phyloP scores from a whole-genome alignment of 2,888 invertebrate genomes.

The Cryptops parisi region DNA sequence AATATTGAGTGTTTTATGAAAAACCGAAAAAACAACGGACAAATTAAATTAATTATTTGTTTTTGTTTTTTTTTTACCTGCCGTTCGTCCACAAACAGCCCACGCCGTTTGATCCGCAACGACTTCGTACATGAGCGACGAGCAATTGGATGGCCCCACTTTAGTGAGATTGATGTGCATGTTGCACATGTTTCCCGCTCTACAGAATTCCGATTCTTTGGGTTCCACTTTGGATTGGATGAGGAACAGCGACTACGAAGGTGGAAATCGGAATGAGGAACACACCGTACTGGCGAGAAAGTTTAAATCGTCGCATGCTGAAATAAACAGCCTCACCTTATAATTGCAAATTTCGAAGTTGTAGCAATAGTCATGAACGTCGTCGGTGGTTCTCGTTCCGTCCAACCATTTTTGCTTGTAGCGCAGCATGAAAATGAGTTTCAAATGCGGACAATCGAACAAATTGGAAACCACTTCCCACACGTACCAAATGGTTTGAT shows the following conservation, averaged over 20 bases:
- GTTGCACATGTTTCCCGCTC: conserved; percentile 67
- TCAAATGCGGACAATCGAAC: conserved; percentile 32
- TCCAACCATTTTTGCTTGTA: conserved; percentile 32
- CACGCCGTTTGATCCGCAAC: conserved; percentile 81
- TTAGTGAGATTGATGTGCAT: conserved; percentile 26
- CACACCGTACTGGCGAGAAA: too few relatives aligned
- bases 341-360: conserved; percentile 68
- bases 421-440: conserved; percentile 47
- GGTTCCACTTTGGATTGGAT: conserved; percentile 64
- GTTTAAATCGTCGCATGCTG: too few relatives aligned
- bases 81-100: conserved; percentile 82
- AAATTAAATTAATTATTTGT: neutral
- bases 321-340: conserved; percentile 46
- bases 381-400: conserved; percentile 19
- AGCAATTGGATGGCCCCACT: conserved; percentile 12
- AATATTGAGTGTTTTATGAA: neutral
- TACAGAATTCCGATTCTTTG: conserved; percentile 67
- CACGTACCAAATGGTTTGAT: conserved; percentile 62
- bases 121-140: conserved; percentile 74
- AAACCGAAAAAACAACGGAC: neutral
- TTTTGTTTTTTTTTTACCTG: conserved; percentile 41
- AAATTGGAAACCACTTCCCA: conserved; percentile 52
- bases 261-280: too few relatives aligned
- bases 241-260: conserved; percentile 65
- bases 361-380: conserved; percentile 40